Percentiles rank a stretch among this genome's conserved stretches.
These are phyloP conservation scores for Tylochromis polylepis DNA, from an alignment of 2,113 vertebrate genomes.

Conservation along the genomic window DNA sequence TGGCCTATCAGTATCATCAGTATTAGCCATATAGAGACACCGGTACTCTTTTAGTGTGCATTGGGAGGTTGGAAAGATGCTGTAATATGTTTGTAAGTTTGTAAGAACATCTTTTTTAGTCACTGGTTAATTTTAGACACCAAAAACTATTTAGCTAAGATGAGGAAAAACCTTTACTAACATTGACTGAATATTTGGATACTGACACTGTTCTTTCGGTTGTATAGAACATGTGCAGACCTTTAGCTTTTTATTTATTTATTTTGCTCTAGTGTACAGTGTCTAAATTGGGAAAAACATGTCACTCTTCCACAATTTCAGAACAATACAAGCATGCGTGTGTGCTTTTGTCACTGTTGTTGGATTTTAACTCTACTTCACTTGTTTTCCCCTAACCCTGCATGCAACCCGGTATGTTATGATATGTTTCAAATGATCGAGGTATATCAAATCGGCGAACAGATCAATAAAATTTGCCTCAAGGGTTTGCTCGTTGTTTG, in stretches of 20 bases:
- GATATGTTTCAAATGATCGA: no score
- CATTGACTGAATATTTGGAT: not conserved
- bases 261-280: not conserved
- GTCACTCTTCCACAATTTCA: not conserved
- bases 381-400: not conserved
- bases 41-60: rapidly evolving
- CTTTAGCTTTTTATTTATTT: not conserved
- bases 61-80: not conserved
- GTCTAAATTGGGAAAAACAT: not conserved
- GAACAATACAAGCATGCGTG: not conserved
- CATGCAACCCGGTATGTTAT: no score
- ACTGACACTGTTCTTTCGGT: not conserved
- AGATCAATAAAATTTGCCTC: no score
- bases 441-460: no score
- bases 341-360: not conserved
- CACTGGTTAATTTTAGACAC: not conserved
- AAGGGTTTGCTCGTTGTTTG: no score
- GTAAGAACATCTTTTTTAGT: not conserved
- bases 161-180: not conserved
- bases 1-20: not conserved
- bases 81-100: not conserved
- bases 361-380: not conserved
- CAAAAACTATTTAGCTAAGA: not conserved
- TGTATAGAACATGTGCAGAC: not conserved
- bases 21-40: not conserved